A percentile compares a stretch with the other conserved stretches of the same genome.
phyloP scores from a whole-genome alignment of 2,113 vertebrate genomes.

The Anser cygnoides region DNA sequence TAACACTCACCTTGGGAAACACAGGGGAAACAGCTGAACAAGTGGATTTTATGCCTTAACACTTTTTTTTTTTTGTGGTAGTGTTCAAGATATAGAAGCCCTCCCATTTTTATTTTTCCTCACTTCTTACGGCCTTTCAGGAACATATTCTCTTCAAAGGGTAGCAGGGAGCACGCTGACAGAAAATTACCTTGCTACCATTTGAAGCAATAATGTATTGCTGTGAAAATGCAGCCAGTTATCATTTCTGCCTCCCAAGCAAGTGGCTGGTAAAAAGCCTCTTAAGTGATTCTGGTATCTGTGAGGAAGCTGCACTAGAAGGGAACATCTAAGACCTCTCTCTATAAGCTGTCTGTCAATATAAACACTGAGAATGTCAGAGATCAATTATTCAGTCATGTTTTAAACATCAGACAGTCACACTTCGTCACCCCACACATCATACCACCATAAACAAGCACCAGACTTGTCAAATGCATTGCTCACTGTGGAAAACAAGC shows the following conservation, averaged over 20 bases:
- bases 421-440: background rate
- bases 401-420: slow-evolving; percentile 42
- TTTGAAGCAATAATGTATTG: background rate
- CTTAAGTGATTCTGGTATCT: background rate
- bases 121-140: background rate
- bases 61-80: background rate
- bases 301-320: background rate
- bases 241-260: background rate
- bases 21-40: background rate
- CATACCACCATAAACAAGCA: background rate
- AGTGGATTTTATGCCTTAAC: background rate
- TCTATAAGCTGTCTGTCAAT: background rate
- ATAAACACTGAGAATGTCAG: slow-evolving; percentile 9
- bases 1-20: background rate
- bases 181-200: background rate
- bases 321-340: background rate
- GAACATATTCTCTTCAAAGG: background rate
- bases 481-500: background rate
- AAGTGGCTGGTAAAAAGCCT: background rate
- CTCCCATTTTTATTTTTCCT: background rate
- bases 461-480: background rate
- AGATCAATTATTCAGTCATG: background rate
- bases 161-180: background rate
- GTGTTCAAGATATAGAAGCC: background rate
- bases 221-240: background rate